These are phyloP conservation scores for Papilio glaucus DNA, from an alignment of 1,140 invertebrate species.

Conservation along the genomic window DNA sequence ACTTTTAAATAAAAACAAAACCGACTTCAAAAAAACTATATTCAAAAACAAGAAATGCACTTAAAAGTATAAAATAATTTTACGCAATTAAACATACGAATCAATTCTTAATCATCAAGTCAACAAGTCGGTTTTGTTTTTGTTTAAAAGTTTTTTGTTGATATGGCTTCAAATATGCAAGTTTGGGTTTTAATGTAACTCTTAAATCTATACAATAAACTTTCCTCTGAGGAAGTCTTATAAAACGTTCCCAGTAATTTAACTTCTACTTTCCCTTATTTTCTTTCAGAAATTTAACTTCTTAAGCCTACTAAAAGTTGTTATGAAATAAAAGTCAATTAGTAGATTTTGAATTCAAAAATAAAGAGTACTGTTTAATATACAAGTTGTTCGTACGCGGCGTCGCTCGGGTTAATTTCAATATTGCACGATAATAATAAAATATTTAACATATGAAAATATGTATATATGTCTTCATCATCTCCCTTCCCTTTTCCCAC, in stretches of 20 bases:
- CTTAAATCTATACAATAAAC: not conserved
- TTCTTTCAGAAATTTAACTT: not conserved
- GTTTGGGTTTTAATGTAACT: not conserved
- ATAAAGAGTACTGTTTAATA: not conserved
- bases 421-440: too few relatives aligned
- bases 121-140: not conserved
- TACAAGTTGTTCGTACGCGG: not conserved
- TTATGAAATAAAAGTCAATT: not conserved
- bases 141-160: not conserved
- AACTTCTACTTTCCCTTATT: not conserved
- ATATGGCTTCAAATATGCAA: not conserved
- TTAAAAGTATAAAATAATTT: too few relatives aligned
- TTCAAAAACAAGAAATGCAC: too few relatives aligned
- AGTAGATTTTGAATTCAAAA: not conserved
- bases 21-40: too few relatives aligned
- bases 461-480: too few relatives aligned
- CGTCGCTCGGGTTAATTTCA: not conserved
- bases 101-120: too few relatives aligned
- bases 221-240: not conserved
- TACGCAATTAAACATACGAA: too few relatives aligned
- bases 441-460: too few relatives aligned
- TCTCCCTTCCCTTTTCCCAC: too few relatives aligned
- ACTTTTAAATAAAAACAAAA: too few relatives aligned
- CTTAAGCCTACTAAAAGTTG: not conserved
- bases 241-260: not conserved